Evolutionary conservation across 2,113 vertebrate genomes (phyloP), one percentile per base, ranked within the genome.

Genomic region (Chaenogobius annularis): DNA sequence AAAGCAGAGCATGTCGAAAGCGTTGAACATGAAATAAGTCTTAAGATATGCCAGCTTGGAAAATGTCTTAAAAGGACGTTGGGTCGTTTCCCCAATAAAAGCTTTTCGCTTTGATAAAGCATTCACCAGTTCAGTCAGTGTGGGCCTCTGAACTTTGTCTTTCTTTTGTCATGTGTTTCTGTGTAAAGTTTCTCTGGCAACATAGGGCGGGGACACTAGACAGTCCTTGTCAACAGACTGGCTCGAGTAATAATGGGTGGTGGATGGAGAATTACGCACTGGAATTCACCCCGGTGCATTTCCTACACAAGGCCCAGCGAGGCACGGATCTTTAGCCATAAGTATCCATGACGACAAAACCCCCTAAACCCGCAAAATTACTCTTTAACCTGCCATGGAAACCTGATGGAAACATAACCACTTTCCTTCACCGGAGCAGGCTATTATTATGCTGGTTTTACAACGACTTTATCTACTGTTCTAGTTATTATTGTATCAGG

Each of bases 311-410:
- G 40, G 72, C 23, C 26, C 63, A 59, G 37, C 73, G 46, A 74
- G 67, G 68, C 22, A 54, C 23, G 44, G 47, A 74, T 68, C 35
- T n/a, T 19, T 69, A 59, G 13, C 47, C 50, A 63, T 4, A 5
- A 26, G 80, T 87, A 54, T 78, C 87, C 85, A 88, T 74, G 82
- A 70, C 75, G 71, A 82, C 65, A 77, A 10, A 63, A 63, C 61
- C 5, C 35, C 37, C 71, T 40, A 83, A 81, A 31, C 31, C 55
- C 44, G 68, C n/a, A 61, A 52, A 58, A 17, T 77, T 69, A 75
- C 43, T 66, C 12, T 52, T n/a, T 52, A 5, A 13, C 4, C 7
- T 22, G 1, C 7, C 0, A 22, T 6, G 11, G 14, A 44, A 73
- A 54, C 50, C 19, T 54, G 50, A 20, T 54, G 50, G 50, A 20